Base-by-base conservation (phyloP, 2,888 invertebrate species). In the Hofmannophila pseudospretella region DNA sequence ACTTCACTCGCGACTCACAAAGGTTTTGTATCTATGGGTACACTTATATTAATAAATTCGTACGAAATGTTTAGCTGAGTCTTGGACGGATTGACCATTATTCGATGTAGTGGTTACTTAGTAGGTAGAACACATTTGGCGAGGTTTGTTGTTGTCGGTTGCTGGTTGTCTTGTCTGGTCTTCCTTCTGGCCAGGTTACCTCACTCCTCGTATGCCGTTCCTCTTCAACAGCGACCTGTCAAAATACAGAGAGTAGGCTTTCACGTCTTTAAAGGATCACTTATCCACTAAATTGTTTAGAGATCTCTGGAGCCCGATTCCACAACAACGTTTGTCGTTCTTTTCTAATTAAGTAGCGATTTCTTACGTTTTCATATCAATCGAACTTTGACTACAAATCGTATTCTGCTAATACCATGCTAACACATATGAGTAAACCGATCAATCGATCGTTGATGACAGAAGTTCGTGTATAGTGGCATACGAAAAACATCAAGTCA, bases 181-280 rank as follows among this genome's bases (percentile, higher is more conserved):
- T 47, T 41, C 47, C 49, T 54, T 45, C 64, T 23, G 47, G 75
- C 78, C 78, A 73, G 78, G 82, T 74, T 87, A 87, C 75, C 86
- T 87, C 74, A 87, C 84, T 37, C 84, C 84, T 49, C 71, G 69
- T 58, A 57, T 55, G 43, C 75, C 77, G 51, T 67, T 71, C 53
- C 72, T 76, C 78, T 82, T 85, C 82, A 86, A 62, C 77, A 86
- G 78, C 74, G 70, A 86, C 84, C 87, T 88, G 86, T 38, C 59
- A 62, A 75, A 39, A 73, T 41, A 40, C 38, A 63, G 67, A 72
- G 63, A 68, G 77, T 79, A 80, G 81, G 77, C 79, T 82, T 81
- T 84, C 82, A 84, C 76, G 81, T 79, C 79, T 78, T 72, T 76
- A 59, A 8, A 69, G 63, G 46, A 54, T 5, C 16, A 5, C 16